Evolutionary conservation across 1,140 invertebrate genomes (phyloP).

Genomic region (Trichogramma pretiosum): DNA sequence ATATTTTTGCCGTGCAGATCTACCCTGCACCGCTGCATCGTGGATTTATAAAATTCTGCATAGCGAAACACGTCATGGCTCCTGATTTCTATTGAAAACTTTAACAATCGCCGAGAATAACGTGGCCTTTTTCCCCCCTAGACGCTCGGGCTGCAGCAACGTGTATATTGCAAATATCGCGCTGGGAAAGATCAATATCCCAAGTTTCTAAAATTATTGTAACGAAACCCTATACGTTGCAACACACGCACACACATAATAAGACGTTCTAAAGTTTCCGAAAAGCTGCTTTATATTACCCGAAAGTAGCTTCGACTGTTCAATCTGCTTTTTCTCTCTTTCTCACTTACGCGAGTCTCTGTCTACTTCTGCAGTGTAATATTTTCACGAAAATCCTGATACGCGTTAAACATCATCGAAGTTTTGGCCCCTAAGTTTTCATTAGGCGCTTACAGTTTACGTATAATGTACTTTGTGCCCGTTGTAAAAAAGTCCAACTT

Average conservation of each 20-base stretch:
- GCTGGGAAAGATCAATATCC: not conserved
- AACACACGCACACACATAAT: not conserved
- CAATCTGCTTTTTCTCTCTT: not conserved
- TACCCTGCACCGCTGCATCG: too few relatives aligned
- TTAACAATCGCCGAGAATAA: too few relatives aligned
- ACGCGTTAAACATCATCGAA: too few relatives aligned
- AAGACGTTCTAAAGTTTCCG: constrained; percentile 6
- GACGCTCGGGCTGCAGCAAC: not conserved
- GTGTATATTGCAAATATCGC: too few relatives aligned
- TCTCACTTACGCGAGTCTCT: not conserved
- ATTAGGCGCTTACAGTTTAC: constrained; percentile 8
- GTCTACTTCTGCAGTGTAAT: constrained; percentile 1
- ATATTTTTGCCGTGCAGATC: too few relatives aligned
- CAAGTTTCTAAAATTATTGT: constrained; percentile 7
- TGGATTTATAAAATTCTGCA: too few relatives aligned
- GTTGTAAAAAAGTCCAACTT: constrained; percentile 1
- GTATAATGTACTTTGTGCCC: not conserved
- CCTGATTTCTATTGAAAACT: too few relatives aligned
- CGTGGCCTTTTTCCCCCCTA: not conserved
- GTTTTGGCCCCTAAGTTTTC: constrained; percentile 11
- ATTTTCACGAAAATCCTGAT: constrained; percentile 8
- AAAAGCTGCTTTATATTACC: constrained; percentile 5
- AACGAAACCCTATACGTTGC: constrained; percentile 2
- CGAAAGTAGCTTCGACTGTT: not conserved
- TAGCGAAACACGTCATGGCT: too few relatives aligned